A percentile compares a stretch with the other conserved stretches of the same genome.
Evolutionary conservation across 2,113 vertebrate species (phyloP).

Genomic region (Procavia capensis): DNA sequence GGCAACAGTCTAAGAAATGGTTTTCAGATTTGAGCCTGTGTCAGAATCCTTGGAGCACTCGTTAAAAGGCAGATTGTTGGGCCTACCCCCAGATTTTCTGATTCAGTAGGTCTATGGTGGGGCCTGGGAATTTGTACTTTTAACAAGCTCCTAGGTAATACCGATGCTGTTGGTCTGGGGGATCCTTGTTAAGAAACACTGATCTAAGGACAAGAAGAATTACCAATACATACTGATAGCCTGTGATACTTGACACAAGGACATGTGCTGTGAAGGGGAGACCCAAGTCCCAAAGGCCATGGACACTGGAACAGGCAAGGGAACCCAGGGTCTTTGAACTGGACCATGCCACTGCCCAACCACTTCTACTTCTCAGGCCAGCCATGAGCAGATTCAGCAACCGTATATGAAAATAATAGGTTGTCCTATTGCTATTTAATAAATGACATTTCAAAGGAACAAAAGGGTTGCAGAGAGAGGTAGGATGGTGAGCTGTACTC

Average conservation of each 20-base stretch:
- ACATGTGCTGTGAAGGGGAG: background rate
- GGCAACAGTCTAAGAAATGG: accelerated
- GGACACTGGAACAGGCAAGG: background rate
- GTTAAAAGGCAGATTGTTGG: background rate
- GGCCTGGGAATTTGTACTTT: background rate
- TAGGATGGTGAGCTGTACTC: background rate
- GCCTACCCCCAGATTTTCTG: background rate
- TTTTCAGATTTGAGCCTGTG: background rate
- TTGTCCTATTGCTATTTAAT: background rate
- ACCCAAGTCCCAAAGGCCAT: background rate
- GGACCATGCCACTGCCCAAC: background rate
- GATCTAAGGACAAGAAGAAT: background rate
- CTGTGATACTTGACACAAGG: accelerated
- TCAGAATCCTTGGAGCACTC: background rate
- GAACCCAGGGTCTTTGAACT: background rate
- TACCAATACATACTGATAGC: accelerated
- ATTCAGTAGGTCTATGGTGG: background rate
- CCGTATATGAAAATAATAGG: background rate
- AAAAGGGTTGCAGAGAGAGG: background rate
- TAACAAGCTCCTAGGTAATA: background rate
- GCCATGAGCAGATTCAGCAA: accelerated
- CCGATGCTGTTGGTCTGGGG: background rate
- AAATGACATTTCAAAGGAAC: background rate
- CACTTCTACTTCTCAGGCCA: background rate
- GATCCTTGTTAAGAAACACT: background rate